Percentiles rank a stretch among this genome's conserved stretches.
Conservation (phyloP, 2,888 invertebrate genomes). For the Zaprionus bogoriensis region DNA sequence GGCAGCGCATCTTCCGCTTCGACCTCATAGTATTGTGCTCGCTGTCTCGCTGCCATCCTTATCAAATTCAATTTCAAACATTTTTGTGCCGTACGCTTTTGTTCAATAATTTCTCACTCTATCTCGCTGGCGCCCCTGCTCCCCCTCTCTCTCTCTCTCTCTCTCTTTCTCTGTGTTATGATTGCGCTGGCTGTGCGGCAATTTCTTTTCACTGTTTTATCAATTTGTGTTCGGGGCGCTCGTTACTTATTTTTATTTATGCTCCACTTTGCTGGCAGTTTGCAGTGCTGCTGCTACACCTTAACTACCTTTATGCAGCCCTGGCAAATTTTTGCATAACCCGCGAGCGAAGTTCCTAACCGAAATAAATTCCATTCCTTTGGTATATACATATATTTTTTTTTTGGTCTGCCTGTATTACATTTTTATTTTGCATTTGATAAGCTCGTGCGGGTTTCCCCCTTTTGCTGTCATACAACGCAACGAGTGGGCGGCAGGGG, state of each 20-base stretch:
- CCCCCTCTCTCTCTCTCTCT: conserved; percentile 6
- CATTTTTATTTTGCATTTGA: conserved; percentile 70
- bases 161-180: conserved; percentile 17
- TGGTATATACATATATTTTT: no score
- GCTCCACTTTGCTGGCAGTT: conserved; percentile 33
- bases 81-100: conserved; percentile 67
- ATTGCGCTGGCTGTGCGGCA: conserved; percentile 50
- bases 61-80: conserved; percentile 63
- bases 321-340: conserved; percentile 72
- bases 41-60: conserved; percentile 58
- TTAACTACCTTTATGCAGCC: conserved; percentile 34
- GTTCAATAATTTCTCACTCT: conserved; percentile 69
- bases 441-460: conserved; percentile 59
- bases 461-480: conserved; percentile 59
- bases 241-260: conserved; percentile 75
- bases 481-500: conserved; percentile 64
- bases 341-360: conserved; percentile 76
- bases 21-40: conserved; percentile 22
- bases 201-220: conserved; percentile 73
- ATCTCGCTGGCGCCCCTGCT: conserved; percentile 7
- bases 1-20: conserved; percentile 40
- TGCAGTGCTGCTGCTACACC: not conserved
- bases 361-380: conserved; percentile 69
- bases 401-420: not conserved
- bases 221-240: conserved; percentile 73